Evolutionary conservation across 1,140 invertebrate genomes (phyloP), one percentile per base, ranked within the genome.

Genomic region (Yoshiicerus persimilis): DNA sequence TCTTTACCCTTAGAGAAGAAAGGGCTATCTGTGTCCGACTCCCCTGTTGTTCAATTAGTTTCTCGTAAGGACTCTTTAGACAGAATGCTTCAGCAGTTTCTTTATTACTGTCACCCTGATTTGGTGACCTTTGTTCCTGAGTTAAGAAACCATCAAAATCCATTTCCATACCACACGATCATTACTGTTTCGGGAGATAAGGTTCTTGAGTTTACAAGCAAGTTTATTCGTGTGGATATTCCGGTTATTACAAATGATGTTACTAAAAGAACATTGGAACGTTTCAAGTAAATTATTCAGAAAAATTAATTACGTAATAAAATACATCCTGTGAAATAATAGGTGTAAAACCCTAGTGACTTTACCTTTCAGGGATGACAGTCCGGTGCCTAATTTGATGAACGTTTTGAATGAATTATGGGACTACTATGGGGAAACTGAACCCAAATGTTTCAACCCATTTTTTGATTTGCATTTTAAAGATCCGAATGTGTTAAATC

Each of bases 71-170:
- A 86, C 0, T 13, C 27, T 32, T 32, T 89, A 3, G 89, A 90
- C 34, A 87, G 66, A 87, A 47, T 56, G 23, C 89, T 89, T 34
- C 87, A 88, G 36, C 88, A 66, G 11, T 88, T 87, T 41, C 56
- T 91, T 0, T 91, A 90, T 87, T 87, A 83, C 23, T 66, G 47
- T 23, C 87, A 89, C 64, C 8, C n/a, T 8, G 16, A 56, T n/a
- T 34, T 89, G 41, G 11, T 86, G 1, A 75, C 89, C 2, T 89
- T 89, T 77, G 23, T 39, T 30, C 90, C 90, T 25, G 34, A 86
- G 2, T 13, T n/a, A n/a, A n/a, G n/a, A n/a, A n/a, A n/a, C n/a
- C n/a, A n/a, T n/a, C n/a, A 4, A 1, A 64, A 64, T 16, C 8
- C 41, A 39, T 39, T 36, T 10, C 36, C 80, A 83, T 77, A 1